Base-by-base conservation (phyloP, 92 coral and sea anemone genomes). In the Parazoanthus swiftii region DNA sequence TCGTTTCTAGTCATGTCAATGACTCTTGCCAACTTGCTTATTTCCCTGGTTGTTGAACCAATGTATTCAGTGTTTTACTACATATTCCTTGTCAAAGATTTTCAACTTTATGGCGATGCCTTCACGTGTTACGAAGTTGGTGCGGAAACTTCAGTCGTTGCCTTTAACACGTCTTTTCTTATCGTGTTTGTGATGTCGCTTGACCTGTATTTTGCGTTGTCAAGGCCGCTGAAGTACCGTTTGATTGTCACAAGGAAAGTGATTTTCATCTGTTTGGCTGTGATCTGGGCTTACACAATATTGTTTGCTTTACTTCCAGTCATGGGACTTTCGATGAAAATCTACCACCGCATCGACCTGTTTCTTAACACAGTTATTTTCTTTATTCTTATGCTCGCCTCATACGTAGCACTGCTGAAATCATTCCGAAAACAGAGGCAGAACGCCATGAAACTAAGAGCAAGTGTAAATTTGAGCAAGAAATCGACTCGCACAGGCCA, bases 101-200 rank as follows among this genome's bases (percentile, higher is more conserved):
- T 50, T 48, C 66, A 84, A 21, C 67, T 46, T 43, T 83, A 25
- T 70, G 21, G 8, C 8, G 20, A 51, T n/a, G 87, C 87, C 48
- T 84, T 84, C 48, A 48, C 14, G 16, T 84, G 87, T 29, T 84
- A 84, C 26, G 29, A 43, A 18, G 66, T 84, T 18, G 87, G 87
- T 18, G 18, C 43, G 9, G 87, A 71, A 8, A 36, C 77, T 5
- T 84, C 87, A 15, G 46, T 44, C 14, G 67, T 70, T 46, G 78
- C 87, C 15, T 84, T 84, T 8, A 84, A 84, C n/a, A 29, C 87
- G 16, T 84, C 87, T 15, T 84, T 84, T 73, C 77, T 84, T 9
- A 71, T 35, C 15, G 87, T 70, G 25, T 84, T 84, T 33, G 43
- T 71, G 26, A 84, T 84, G 87, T 84, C 87, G 44, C 67, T 84